Conservation (phyloP, 2,113 vertebrate genomes). For the Numenius arquata region DNA sequence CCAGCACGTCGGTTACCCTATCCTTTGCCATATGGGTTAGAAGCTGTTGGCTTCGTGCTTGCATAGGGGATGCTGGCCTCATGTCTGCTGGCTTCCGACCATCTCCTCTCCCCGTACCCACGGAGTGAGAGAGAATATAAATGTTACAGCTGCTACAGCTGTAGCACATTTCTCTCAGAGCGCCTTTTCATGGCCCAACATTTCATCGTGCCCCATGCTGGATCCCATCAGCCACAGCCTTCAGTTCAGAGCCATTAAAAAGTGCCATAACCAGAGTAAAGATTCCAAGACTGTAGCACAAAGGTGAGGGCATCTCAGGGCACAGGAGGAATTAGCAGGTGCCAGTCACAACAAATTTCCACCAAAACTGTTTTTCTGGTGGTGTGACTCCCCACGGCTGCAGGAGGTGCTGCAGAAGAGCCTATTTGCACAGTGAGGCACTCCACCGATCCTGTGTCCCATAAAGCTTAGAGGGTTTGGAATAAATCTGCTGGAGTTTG, state of each 20-base stretch:
- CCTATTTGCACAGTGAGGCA: not conserved
- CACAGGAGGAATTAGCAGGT: not conserved
- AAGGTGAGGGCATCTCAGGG: rapidly evolving
- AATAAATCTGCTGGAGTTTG: not conserved
- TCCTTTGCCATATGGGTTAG: not conserved
- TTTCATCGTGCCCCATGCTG: not conserved
- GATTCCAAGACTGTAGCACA: rapidly evolving
- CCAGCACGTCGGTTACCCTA: not conserved
- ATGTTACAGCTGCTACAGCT: not conserved
- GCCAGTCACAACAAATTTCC: not conserved
- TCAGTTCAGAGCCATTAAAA: not conserved
- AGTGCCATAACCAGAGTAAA: not conserved
- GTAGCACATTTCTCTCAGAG: rapidly evolving
- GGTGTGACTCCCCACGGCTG: not conserved
- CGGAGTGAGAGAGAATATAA: not conserved
- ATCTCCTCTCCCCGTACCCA: not conserved
- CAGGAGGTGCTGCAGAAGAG: not conserved
- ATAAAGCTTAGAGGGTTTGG: not conserved
- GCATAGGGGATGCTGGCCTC: not conserved
- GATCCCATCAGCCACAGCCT: not conserved
- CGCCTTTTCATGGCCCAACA: not conserved
- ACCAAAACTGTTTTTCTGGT: rapidly evolving
- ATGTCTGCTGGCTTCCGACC: not conserved
- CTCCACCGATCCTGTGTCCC: rapidly evolving
- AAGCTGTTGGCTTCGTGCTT: not conserved